phyloP scores from a whole-genome alignment of 1,140 invertebrate species.

The Euura lappo region DNA sequence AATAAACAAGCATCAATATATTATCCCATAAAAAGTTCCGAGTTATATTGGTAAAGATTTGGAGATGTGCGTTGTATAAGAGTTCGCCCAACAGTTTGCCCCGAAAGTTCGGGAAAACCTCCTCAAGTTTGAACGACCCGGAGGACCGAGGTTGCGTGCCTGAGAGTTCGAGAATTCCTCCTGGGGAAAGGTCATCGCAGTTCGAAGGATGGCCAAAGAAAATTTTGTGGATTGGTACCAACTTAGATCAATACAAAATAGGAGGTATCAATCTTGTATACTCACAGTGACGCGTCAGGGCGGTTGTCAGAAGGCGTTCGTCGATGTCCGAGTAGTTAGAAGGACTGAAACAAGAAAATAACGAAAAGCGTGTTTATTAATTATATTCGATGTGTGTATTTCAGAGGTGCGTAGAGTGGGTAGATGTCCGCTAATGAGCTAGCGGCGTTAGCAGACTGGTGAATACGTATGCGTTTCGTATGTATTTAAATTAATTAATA shows the following conservation, averaged over 20 bases:
- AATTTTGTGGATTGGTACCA: neutral
- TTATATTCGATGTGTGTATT: neutral
- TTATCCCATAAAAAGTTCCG: neutral
- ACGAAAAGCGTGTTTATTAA: neutral
- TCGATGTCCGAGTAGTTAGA: constrained; percentile 35
- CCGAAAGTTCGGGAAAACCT: neutral
- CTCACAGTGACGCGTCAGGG: constrained; percentile 50
- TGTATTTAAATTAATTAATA: constrained; percentile 10
- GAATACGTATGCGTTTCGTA: neutral
- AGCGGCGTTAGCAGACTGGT: neutral
- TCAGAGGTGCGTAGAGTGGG: neutral
- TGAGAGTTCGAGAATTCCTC: neutral
- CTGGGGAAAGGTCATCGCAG: neutral
- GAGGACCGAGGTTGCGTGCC: neutral
- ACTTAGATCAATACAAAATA: no score
- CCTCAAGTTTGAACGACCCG: neutral
- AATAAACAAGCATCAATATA: constrained; percentile 5
- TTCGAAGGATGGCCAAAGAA: neutral
- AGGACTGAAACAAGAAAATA: constrained; percentile 38
- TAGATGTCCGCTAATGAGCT: neutral
- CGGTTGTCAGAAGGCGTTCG: constrained; percentile 46
- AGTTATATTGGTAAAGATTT: neutral
- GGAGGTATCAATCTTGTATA: constrained; percentile 9
- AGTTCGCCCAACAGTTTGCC: no score
- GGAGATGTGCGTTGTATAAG: neutral